Conservation (phyloP, 2,113 vertebrate genomes). For the Lepus europaeus region DNA sequence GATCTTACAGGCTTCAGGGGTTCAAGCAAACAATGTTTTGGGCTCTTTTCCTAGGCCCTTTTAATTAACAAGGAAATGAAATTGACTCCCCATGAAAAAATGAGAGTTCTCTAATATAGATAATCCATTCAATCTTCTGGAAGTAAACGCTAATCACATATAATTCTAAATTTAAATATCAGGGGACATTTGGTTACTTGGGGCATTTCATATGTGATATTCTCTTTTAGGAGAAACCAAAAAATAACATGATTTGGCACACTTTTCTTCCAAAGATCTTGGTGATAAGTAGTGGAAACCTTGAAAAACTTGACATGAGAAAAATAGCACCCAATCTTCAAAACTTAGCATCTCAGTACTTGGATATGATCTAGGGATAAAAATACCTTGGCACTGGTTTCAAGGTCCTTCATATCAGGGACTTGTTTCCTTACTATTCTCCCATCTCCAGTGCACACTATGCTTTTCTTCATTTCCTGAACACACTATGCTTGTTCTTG, state of each 20-base stretch:
- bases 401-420: background rate
- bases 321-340: background rate
- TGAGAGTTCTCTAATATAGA: background rate
- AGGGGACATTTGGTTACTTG: background rate
- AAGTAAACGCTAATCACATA: constrained; percentile 20
- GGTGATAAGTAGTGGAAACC: background rate
- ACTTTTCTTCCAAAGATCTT: background rate
- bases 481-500: background rate
- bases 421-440: background rate
- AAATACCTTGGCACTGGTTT: background rate
- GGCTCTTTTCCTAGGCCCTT: background rate
- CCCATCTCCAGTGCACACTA: accelerated
- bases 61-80: constrained; percentile 58
- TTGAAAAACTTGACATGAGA: background rate
- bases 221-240: background rate
- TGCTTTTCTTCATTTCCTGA: background rate
- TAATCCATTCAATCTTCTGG: background rate
- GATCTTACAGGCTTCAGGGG: background rate
- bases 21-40: background rate
- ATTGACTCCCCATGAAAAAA: background rate
- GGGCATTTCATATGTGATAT: background rate
- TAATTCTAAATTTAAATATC: constrained; percentile 38
- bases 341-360: background rate
- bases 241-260: background rate
- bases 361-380: accelerated